Evolutionary conservation across 2,888 invertebrate species (phyloP).

Genomic region (Cheilosia scutellata): DNA sequence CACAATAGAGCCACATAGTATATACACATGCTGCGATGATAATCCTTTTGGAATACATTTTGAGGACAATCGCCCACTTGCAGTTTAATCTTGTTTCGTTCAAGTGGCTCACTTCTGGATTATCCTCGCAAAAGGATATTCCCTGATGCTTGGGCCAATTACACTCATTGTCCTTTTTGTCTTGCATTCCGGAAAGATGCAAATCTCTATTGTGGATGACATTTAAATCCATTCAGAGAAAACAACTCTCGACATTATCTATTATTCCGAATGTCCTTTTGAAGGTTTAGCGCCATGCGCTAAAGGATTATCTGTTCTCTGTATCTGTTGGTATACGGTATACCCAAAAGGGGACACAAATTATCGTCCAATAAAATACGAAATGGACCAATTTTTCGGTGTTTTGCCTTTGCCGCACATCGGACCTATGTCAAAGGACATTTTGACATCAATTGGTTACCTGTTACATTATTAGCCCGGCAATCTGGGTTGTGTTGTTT

Average conservation of each 20-base stretch:
- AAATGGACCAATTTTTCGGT: constrained; percentile 64
- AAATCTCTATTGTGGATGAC: constrained; percentile 70
- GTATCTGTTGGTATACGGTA: constrained; percentile 33
- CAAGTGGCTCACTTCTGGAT: constrained; percentile 67
- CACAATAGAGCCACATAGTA: constrained; percentile 7
- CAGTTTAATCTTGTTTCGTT: constrained; percentile 71
- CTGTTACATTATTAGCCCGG: constrained; percentile 70
- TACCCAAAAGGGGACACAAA: constrained; percentile 28
- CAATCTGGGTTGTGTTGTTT: constrained; percentile 65
- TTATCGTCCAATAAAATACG: constrained; percentile 56
- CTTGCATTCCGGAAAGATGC: constrained; percentile 42
- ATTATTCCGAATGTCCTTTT: constrained; percentile 54
- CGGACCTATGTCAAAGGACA: constrained; percentile 69
- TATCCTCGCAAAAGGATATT: constrained; percentile 47
- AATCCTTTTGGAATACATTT: constrained; percentile 55
- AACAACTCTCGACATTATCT: not conserved
- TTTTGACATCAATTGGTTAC: constrained; percentile 67
- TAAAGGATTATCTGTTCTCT: constrained; percentile 70
- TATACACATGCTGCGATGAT: constrained; percentile 34
- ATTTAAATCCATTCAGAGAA: constrained; percentile 65
- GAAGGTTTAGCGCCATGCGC: constrained; percentile 74
- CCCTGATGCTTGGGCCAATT: constrained; percentile 56
- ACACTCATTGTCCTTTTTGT: constrained; percentile 58
- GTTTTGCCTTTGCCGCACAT: not conserved
- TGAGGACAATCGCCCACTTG: not conserved